Conservation (phyloP, 2,888 invertebrate genomes). For the Phorcus lineatus region DNA sequence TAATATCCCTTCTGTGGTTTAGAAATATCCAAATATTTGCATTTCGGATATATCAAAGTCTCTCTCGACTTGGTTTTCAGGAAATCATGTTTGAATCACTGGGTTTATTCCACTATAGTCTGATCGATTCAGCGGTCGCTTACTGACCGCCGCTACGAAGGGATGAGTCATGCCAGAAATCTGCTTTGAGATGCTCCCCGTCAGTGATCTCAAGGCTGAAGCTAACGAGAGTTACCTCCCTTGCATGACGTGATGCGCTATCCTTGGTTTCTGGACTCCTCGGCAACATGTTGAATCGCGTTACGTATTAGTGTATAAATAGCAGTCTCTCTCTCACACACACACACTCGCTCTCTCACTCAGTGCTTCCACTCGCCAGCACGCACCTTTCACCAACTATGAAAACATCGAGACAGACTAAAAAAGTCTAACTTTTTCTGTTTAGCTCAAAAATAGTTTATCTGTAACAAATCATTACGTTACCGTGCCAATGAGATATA, state of each 20-base stretch:
- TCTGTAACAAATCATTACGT: no score
- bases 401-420: background rate
- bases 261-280: background rate
- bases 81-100: background rate
- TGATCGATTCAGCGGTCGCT: background rate
- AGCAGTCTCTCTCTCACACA: slow-evolving; percentile 14
- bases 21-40: no score
- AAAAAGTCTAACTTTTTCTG: background rate
- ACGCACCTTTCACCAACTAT: background rate
- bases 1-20: no score
- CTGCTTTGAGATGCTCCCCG: slow-evolving; percentile 2
- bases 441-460: no score
- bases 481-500: no score
- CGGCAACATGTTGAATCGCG: slow-evolving; percentile 6
- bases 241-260: slow-evolving; percentile 4
- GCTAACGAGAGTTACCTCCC: background rate
- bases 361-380: background rate
- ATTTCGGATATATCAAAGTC: no score
- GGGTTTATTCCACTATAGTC: background rate
- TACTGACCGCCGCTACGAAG: background rate
- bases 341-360: slow-evolving; percentile 24
- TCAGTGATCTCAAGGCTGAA: background rate
- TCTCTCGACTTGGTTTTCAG: background rate
- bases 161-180: background rate
- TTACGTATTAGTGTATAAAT: slow-evolving; percentile 11